Evolutionary conservation across 30 jellyfish, hydroid and myxozoan species (phyloP).

Genomic region (Aurelia sp.): DNA sequence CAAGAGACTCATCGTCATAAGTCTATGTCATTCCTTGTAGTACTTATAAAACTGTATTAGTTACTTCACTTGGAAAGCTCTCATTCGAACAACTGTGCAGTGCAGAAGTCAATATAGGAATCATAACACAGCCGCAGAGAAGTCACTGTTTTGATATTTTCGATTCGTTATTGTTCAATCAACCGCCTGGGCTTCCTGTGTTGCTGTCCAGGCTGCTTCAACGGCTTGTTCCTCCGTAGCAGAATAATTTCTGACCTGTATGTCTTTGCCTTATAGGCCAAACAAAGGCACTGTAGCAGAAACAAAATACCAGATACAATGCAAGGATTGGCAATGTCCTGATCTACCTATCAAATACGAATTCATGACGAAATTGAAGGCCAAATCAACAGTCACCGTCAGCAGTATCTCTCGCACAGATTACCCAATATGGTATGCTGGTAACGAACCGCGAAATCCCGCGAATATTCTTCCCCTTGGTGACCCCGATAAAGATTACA

Average conservation of each 20-base stretch:
- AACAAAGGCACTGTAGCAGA: slow-evolving; percentile 48
- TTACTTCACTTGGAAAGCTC: too few relatives aligned
- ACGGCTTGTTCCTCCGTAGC: neutral
- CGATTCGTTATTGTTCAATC: too few relatives aligned
- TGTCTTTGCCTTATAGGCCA: slow-evolving; percentile 24
- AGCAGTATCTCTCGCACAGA: slow-evolving; percentile 37
- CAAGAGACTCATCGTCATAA: too few relatives aligned
- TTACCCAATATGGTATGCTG: slow-evolving; percentile 65
- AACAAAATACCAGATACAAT: slow-evolving; percentile 66
- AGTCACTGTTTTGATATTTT: too few relatives aligned
- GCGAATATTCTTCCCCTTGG: slow-evolving; percentile 74
- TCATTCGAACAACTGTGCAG: too few relatives aligned
- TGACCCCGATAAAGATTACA: slow-evolving; percentile 50
- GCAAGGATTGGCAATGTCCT: slow-evolving; percentile 68
- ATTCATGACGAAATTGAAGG: slow-evolving; percentile 60
- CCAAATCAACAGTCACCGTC: slow-evolving; percentile 1
- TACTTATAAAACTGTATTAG: too few relatives aligned
- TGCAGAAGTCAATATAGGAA: too few relatives aligned
- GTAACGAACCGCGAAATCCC: slow-evolving; percentile 68
- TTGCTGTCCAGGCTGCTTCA: too few relatives aligned
- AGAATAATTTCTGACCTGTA: neutral
- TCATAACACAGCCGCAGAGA: too few relatives aligned
- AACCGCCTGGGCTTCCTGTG: too few relatives aligned
- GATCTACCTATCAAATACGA: slow-evolving; percentile 70
- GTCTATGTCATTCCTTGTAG: too few relatives aligned